Percentiles rank a stretch among this genome's conserved stretches.
These are phyloP conservation scores for Perithous albicinctus DNA, from an alignment of 2,888 invertebrate genomes.

Conservation along the genomic window DNA sequence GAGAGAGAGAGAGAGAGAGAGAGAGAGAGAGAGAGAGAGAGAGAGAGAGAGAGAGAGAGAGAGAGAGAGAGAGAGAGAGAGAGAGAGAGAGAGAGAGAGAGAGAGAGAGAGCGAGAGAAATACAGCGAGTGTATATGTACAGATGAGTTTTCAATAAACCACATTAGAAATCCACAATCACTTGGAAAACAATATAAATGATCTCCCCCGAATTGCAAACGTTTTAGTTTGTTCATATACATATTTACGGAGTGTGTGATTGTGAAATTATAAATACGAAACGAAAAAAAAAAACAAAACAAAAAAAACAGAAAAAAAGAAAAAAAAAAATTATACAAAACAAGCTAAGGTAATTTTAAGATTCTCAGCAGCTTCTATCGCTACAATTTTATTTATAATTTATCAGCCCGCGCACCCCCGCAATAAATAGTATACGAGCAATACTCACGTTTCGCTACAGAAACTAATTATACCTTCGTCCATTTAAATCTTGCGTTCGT, in stretches of 20 bases:
- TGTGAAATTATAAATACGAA: constrained; percentile 41
- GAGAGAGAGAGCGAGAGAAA: constrained; percentile 24
- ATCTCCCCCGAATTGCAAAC: constrained; percentile 44
- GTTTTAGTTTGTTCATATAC: constrained; percentile 48
- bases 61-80: constrained; percentile 25
- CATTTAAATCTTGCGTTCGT: constrained; percentile 10
- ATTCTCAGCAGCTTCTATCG: constrained; percentile 46
- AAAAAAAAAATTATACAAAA: constrained; percentile 3
- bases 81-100: no score
- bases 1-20: constrained; percentile 31
- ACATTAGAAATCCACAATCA: constrained; percentile 68
- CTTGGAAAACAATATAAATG: constrained; percentile 1
- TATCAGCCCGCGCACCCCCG: constrained; percentile 29
- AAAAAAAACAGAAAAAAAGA: no score
- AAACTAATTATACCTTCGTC: constrained; percentile 22
- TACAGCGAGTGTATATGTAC: constrained; percentile 72
- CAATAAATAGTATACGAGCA: constrained; percentile 32
- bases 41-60: constrained; percentile 26
- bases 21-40: constrained; percentile 33
- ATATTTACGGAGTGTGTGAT: constrained; percentile 32
- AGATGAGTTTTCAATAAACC: constrained; percentile 74
- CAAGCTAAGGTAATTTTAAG: constrained; percentile 38
- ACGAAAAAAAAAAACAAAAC: not conserved
- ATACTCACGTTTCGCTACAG: constrained; percentile 37
- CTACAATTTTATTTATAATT: constrained; percentile 53